A percentile compares a stretch with the other conserved stretches of the same genome.
phyloP scores from a whole-genome alignment of 2,888 invertebrate genomes.

The Microctonus brassicae region DNA sequence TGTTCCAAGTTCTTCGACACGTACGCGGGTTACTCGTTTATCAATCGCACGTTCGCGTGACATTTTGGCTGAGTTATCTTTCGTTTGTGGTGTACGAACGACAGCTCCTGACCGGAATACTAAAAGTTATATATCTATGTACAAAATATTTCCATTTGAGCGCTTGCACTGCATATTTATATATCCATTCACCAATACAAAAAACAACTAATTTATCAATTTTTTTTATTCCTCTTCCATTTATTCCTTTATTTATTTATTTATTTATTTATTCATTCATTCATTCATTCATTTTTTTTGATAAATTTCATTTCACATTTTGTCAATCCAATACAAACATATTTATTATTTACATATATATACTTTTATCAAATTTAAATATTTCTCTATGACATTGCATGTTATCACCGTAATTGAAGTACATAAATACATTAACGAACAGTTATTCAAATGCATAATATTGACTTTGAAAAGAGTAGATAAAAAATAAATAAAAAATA shows the following conservation, averaged over 20 bases:
- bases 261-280: too few relatives aligned
- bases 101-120: conserved; percentile 24
- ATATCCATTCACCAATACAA: conserved; percentile 12
- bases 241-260: too few relatives aligned
- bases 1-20: conserved; percentile 36
- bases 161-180: conserved; percentile 18
- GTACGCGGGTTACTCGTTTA: conserved; percentile 37
- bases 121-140: conserved; percentile 4
- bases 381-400: background rate
- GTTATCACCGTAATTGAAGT: too few relatives aligned
- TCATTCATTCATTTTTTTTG: too few relatives aligned
- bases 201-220: background rate
- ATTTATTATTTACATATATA: too few relatives aligned
- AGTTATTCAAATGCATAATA: too few relatives aligned
- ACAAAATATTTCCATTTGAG: background rate
- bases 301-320: too few relatives aligned
- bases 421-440: too few relatives aligned
- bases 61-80: conserved; percentile 38
- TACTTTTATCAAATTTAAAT: background rate
- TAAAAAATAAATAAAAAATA: background rate
- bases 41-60: conserved; percentile 38
- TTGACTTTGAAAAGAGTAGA: background rate
- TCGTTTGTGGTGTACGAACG: conserved; percentile 33
- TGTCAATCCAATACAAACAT: too few relatives aligned
- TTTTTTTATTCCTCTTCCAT: too few relatives aligned